Percentiles rank a stretch among this genome's conserved stretches.
phyloP scores from a whole-genome alignment of 2,888 invertebrate species.

The Phyllotreta cruciferae region DNA sequence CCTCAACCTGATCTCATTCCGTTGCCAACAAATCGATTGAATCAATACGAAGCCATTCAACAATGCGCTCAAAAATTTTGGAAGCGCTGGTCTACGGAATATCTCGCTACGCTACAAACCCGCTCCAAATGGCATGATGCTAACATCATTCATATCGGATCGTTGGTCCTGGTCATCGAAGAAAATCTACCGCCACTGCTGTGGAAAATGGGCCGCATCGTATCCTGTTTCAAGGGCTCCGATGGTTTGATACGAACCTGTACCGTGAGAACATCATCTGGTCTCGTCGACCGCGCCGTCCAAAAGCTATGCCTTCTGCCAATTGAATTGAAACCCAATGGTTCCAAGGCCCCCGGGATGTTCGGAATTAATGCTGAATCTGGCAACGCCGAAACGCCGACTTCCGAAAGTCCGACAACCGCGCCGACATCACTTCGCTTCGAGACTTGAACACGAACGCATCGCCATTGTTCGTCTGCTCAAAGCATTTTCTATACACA shows the following conservation, averaged over 20 bases:
- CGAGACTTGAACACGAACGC: too few species aligned
- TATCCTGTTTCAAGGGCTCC: neutral
- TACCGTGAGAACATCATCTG: neutral
- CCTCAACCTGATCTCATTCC: neutral
- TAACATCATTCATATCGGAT: too few species aligned
- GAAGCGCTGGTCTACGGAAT: too few species aligned
- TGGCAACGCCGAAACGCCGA: too few species aligned
- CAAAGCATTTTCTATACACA: too few species aligned
- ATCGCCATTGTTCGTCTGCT: too few species aligned
- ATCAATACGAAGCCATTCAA: too few species aligned
- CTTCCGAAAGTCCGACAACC: too few species aligned
- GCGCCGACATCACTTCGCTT: too few species aligned
- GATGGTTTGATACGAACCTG: neutral
- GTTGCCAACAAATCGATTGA: neutral
- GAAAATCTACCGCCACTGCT: neutral
- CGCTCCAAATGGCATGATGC: too few species aligned
- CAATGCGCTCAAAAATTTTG: too few species aligned
- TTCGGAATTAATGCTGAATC: neutral
- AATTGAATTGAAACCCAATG: neutral
- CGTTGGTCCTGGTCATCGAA: neutral
- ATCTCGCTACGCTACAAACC: too few species aligned
- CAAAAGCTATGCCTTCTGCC: neutral
- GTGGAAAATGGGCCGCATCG: slow-evolving; percentile 2
- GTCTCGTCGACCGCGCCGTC: neutral
- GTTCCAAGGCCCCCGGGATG: slow-evolving; percentile 6